Base-by-base conservation (phyloP, 2,797 vertebrate genomes). In the Periophthalmus magnuspinnatus region DNA sequence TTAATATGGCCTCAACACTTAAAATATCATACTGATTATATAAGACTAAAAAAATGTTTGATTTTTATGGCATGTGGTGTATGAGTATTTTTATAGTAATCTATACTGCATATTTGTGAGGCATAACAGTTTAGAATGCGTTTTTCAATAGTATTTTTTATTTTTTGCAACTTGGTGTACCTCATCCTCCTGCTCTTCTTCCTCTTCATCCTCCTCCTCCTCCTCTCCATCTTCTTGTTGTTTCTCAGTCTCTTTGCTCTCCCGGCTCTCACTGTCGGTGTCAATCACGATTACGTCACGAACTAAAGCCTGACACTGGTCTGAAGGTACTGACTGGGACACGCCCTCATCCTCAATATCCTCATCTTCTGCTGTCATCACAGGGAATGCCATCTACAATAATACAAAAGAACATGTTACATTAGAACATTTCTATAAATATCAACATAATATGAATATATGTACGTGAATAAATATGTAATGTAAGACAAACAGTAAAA, bases 241-340 rank as follows among this genome's bases (percentile, higher is more conserved):
- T 84, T 95, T 95, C 0, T 94, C 90, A 2, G 69, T 95, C 69
- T 95, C 96, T 79, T 94, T 95, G 79, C 96, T 96, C 6, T 95
- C 95, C 0, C 92, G 93, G 65, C 95, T 97, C 86, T 96, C 96
- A 21, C 96, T 96, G 84, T 98, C 97, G 0, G 96, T 98, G 67
- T 96, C 96, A 28, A 99, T 98, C 58, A 98, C 89, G 52, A 99
- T 98, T 67, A 98, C 93, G 32, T 97, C 95, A 66, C 94, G 94
- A 65, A 93, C 91, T 1, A 95, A 89, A 19, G 84, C 86, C 72
- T 86, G 90, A 50, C 89, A 91, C 65, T 93, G 93, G 32, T 96
- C 95, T 57, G 94, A 93, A 16, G 95, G 95, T 45, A 96, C 92
- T 0, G 95, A 95, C 71, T 97, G 96, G 72, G 95, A 95, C 16